These are phyloP conservation scores for Acanthornis magna DNA, from an alignment of 2,797 vertebrate genomes.

Conservation along the genomic window DNA sequence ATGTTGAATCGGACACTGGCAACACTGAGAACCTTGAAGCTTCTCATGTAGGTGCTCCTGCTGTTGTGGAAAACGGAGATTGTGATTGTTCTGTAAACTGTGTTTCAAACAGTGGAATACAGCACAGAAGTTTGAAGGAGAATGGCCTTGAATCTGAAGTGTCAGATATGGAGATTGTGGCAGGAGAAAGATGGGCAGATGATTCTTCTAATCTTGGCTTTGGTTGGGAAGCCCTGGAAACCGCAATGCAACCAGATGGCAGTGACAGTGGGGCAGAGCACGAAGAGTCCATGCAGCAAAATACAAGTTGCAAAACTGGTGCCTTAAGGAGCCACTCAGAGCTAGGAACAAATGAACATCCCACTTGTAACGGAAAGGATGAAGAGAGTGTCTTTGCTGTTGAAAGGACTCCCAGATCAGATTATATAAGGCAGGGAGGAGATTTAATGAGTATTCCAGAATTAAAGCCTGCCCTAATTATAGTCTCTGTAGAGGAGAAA, in stretches of 20 bases:
- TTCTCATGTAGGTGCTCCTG: neutral
- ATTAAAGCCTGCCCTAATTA: slow-evolving; percentile 33
- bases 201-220: neutral
- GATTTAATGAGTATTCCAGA: neutral
- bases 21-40: neutral
- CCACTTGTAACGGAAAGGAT: neutral
- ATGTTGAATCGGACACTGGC: neutral
- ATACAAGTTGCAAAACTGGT: neutral
- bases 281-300: neutral
- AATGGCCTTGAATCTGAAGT: neutral
- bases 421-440: neutral
- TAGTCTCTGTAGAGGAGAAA: slow-evolving; percentile 55
- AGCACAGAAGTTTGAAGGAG: neutral
- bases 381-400: neutral
- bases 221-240: neutral
- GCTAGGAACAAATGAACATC: neutral
- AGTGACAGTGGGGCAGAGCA: neutral
- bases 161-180: neutral
- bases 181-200: neutral
- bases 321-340: neutral
- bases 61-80: slow-evolving; percentile 24
- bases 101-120: neutral
- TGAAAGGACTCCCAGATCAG: neutral
- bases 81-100: neutral
- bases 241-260: neutral